phyloP scores from a whole-genome alignment of 2,113 vertebrate species.

The Syrrhaptes paradoxus region DNA sequence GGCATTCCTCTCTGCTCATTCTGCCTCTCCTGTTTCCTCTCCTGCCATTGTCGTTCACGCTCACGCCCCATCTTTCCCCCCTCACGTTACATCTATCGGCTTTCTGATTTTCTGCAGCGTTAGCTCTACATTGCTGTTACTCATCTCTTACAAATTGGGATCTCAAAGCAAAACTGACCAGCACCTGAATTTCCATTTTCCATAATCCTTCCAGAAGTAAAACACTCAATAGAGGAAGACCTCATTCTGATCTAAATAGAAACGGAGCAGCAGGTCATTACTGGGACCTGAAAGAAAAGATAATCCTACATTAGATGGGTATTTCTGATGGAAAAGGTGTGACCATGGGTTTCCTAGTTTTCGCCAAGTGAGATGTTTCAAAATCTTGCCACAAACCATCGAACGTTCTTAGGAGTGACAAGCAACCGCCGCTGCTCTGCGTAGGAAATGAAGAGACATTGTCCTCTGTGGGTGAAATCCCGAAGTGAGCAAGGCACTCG shows the following conservation, averaged over 20 bases:
- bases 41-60: rapidly evolving
- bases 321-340: neutral
- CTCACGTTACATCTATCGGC: neutral
- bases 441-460: neutral
- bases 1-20: neutral
- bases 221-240: neutral
- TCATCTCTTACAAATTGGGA: neutral
- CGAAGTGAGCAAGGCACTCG: neutral
- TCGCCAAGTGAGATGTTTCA: neutral
- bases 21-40: neutral
- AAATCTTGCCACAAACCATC: neutral
- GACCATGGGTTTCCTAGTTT: neutral
- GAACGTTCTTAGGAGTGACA: neutral
- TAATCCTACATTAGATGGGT: neutral
- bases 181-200: neutral
- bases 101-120: neutral
- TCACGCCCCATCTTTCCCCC: neutral
- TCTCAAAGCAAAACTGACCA: neutral
- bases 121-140: neutral
- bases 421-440: neutral
- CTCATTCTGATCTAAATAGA: neutral
- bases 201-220: neutral
- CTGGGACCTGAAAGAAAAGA: neutral
- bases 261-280: neutral
- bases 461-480: neutral